Evolutionary conservation across 2,113 vertebrate genomes (phyloP).

Genomic region (Vidua macroura): DNA sequence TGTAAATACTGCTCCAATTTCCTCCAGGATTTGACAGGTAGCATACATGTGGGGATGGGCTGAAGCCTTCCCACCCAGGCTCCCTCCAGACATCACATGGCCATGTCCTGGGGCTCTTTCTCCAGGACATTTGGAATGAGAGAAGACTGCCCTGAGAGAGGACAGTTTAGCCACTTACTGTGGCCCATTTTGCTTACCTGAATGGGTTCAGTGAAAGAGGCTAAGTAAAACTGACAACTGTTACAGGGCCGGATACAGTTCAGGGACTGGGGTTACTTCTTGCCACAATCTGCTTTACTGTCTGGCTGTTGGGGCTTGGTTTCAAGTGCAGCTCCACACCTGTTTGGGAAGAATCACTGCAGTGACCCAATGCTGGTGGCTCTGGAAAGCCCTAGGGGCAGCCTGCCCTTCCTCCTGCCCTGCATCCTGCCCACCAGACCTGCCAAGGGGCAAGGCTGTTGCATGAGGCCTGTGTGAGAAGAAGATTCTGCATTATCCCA

Average conservation of each 20-base stretch:
- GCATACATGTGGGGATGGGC: no score
- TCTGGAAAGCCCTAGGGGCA: neutral
- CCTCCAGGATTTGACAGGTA: neutral
- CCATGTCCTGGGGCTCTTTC: neutral
- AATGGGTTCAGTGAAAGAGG: neutral
- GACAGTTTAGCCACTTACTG: neutral
- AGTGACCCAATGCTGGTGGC: neutral
- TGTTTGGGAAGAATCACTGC: neutral
- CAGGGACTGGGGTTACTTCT: rapidly evolving
- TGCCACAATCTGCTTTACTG: neutral
- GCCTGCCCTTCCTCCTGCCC: neutral
- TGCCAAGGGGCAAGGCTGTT: neutral
- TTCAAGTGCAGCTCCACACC: rapidly evolving
- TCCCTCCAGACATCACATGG: neutral
- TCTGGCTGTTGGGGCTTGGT: neutral
- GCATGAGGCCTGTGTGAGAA: neutral
- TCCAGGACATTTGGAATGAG: neutral
- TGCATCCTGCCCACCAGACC: neutral
- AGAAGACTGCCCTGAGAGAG: neutral
- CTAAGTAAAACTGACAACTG: neutral
- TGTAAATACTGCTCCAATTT: neutral
- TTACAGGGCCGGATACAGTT: neutral
- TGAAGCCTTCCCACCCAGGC: neutral
- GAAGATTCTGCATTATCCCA: neutral
- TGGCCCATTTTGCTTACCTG: neutral